These are phyloP conservation scores for Carassius gibelio DNA, from an alignment of 2,113 vertebrate genomes.

Conservation along the genomic window DNA sequence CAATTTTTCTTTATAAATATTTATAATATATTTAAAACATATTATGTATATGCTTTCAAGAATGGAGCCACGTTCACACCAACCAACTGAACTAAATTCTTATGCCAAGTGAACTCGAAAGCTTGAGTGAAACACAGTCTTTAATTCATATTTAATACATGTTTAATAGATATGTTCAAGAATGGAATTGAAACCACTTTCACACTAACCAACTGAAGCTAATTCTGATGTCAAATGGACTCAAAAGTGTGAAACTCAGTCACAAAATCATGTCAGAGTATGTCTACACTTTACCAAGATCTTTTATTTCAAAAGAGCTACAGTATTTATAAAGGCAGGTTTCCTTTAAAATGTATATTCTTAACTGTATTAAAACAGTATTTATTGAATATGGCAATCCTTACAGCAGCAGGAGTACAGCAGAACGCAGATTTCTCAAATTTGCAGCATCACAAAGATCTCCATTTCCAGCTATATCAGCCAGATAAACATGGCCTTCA, in stretches of 20 bases:
- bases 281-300: neutral
- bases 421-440: neutral
- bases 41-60: too few relatives aligned
- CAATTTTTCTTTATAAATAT: neutral
- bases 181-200: neutral
- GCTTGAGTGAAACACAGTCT: too few relatives aligned
- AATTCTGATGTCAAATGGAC: neutral
- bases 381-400: neutral
- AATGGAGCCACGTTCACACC: too few relatives aligned
- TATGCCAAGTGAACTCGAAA: too few relatives aligned
- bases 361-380: neutral
- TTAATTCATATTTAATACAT: neutral
- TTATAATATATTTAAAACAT: neutral
- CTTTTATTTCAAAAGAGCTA: conserved; percentile 3
- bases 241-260: neutral
- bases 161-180: neutral
- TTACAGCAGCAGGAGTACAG: neutral
- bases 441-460: conserved; percentile 19
- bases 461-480: conserved; percentile 17
- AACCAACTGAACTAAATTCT: too few relatives aligned
- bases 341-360: neutral
- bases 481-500: conserved; percentile 5
- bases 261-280: too few relatives aligned
- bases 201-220: neutral
- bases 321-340: neutral